Evolutionary conservation across 1,140 invertebrate species (phyloP).

Genomic region (Sinella curviseta): DNA sequence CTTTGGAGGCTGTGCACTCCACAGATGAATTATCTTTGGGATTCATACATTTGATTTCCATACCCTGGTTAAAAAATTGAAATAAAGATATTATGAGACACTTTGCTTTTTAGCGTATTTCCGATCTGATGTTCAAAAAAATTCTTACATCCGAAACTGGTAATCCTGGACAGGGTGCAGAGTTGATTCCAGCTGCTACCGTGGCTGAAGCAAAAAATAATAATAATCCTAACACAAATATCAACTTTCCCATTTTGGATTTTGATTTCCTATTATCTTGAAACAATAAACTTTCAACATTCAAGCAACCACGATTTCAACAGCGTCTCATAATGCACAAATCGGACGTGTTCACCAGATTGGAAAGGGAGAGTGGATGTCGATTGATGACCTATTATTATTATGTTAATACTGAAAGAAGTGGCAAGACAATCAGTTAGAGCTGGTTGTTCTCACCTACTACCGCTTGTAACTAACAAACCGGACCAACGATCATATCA

Average conservation of each 20-base stretch:
- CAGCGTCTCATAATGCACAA: too few species aligned
- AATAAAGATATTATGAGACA: not conserved
- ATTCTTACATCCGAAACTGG: not conserved
- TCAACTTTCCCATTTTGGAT: not conserved
- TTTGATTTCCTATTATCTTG: too few species aligned
- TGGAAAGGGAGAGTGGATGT: not conserved
- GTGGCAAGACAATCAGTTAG: too few species aligned
- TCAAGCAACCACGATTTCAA: too few species aligned
- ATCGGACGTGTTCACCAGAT: too few species aligned
- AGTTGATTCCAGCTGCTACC: not conserved
- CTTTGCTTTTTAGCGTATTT: not conserved
- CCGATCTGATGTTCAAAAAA: not conserved
- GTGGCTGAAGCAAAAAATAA: not conserved
- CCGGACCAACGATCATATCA: not conserved
- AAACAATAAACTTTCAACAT: too few species aligned
- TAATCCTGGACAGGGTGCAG: not conserved
- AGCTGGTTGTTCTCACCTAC: too few species aligned
- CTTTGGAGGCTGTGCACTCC: not conserved
- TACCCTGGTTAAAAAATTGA: not conserved
- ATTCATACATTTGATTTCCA: not conserved
- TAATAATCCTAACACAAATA: not conserved
- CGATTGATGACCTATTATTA: not conserved
- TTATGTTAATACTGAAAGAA: too few species aligned
- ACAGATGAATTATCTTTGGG: conserved; percentile 7
- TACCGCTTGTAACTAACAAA: not conserved